These are phyloP conservation scores for Cabera pusaria DNA, from an alignment of 2,888 invertebrate species.

Conservation along the genomic window DNA sequence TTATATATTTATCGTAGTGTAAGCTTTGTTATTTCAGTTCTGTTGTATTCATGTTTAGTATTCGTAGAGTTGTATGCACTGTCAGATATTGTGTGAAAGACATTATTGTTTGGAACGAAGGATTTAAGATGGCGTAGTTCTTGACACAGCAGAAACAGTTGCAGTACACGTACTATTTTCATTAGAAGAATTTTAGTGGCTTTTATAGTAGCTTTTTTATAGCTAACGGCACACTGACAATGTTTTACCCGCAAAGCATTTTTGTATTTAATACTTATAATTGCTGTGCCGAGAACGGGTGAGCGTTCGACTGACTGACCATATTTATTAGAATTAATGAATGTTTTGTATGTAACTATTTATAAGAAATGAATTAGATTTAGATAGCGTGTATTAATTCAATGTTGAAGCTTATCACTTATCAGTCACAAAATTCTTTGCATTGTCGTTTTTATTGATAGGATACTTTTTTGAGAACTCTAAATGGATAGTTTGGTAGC, in stretches of 20 bases:
- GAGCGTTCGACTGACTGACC: slow-evolving; percentile 72
- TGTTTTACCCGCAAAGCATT: slow-evolving; percentile 26
- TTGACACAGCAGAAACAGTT: slow-evolving; percentile 50
- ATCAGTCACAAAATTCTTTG: slow-evolving; percentile 54
- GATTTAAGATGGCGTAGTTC: slow-evolving; percentile 46
- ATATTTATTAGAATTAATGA: slow-evolving; percentile 60
- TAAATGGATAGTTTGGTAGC: slow-evolving; percentile 15
- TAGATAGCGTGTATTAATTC: slow-evolving; percentile 64
- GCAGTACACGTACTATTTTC: slow-evolving; percentile 14
- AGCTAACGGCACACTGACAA: slow-evolving; percentile 11
- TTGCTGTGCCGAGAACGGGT: slow-evolving; percentile 66
- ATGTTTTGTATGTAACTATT: slow-evolving; percentile 65
- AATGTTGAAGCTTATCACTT: slow-evolving; percentile 58
- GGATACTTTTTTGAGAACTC: slow-evolving; percentile 23
- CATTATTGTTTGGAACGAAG: slow-evolving; percentile 45
- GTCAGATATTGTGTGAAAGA: slow-evolving; percentile 30
- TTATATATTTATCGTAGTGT: slow-evolving; percentile 30
- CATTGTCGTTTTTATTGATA: slow-evolving; percentile 42
- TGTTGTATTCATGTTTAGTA: slow-evolving; percentile 36
- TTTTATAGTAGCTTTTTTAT: slow-evolving; percentile 31
- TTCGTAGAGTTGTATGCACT: slow-evolving; percentile 31
- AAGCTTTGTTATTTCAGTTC: slow-evolving; percentile 38
- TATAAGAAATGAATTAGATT: slow-evolving; percentile 57
- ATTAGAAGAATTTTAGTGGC: slow-evolving; percentile 12
- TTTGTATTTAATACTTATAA: slow-evolving; percentile 29